phyloP scores from a whole-genome alignment of 2,113 vertebrate genomes.

The Peromyscus maniculatus region DNA sequence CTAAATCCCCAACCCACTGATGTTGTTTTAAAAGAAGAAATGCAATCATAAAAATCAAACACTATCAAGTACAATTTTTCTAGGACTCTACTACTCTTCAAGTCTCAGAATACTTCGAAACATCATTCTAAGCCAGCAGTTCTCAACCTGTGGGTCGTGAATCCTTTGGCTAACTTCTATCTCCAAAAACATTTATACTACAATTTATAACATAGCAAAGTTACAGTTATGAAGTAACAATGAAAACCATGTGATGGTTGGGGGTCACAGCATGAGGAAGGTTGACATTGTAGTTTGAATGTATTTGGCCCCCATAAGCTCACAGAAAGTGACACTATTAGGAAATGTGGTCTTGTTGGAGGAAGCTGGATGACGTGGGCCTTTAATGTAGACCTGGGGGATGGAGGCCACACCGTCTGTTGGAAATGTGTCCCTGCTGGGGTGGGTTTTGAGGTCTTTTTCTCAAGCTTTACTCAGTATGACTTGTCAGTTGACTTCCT shows the following conservation, averaged over 20 bases:
- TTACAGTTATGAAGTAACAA: background rate
- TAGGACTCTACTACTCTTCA: background rate
- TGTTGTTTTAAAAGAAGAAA: background rate
- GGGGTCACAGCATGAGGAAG: background rate
- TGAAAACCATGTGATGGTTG: background rate
- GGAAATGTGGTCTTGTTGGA: no score
- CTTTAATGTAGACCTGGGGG: no score
- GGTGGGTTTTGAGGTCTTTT: no score
- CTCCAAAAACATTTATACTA: background rate
- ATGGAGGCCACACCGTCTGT: no score
- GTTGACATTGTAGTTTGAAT: background rate
- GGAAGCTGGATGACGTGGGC: no score
- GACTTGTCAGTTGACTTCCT: no score
- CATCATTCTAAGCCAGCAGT: background rate
- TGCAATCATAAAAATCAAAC: background rate
- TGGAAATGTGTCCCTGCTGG: no score
- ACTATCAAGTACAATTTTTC: background rate
- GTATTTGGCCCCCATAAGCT: no score
- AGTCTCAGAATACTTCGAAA: background rate
- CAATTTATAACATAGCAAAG: background rate
- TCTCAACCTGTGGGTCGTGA: background rate
- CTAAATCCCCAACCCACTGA: no score
- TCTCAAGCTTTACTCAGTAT: no score
- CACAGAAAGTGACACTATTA: no score
- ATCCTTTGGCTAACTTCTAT: background rate